A percentile compares a stretch with the other conserved stretches of the same genome.
phyloP scores from a whole-genome alignment of 2,888 invertebrate species.

The Acheta domesticus region DNA sequence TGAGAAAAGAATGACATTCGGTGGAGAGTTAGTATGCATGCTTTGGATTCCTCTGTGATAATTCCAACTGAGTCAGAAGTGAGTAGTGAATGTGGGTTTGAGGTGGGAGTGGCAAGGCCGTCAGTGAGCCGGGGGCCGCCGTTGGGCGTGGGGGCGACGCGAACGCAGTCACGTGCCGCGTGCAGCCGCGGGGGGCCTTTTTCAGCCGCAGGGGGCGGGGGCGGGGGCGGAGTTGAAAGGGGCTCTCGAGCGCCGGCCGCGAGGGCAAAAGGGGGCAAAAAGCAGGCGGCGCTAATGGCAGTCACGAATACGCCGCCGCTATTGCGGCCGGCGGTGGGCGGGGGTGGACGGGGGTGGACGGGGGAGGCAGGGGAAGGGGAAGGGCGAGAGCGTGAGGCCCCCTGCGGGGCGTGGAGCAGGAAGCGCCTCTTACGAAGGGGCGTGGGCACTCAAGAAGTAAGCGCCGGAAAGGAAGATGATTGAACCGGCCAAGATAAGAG shows the following conservation, averaged over 20 bases:
- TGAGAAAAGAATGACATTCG: no score
- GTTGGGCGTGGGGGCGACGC: not conserved
- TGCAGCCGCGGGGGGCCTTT: not conserved
- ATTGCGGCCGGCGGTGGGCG: not conserved
- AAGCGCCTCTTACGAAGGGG: no score
- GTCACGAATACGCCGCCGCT: not conserved
- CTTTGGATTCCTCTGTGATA: no score
- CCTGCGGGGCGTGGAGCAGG: no score
- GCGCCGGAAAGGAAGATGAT: not conserved
- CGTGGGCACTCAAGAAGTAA: no score
- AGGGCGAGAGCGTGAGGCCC: not conserved
- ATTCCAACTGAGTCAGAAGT: no score
- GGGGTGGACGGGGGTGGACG: no score
- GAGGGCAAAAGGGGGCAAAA: not conserved
- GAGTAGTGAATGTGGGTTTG: not conserved
- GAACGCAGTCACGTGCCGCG: not conserved
- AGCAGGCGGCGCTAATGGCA: not conserved
- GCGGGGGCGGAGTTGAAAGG: not conserved
- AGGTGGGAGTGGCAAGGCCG: not conserved
- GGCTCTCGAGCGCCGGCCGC: constrained; percentile 5
- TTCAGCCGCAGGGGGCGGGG: not conserved
- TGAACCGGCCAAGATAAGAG: constrained; percentile 4
- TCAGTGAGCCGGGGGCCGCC: not conserved
- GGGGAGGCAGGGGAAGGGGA: not conserved
- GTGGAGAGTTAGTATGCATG: no score